Evolutionary conservation across 2,797 vertebrate genomes (phyloP).

Genomic region (Pantherophis alleghaniensis): DNA sequence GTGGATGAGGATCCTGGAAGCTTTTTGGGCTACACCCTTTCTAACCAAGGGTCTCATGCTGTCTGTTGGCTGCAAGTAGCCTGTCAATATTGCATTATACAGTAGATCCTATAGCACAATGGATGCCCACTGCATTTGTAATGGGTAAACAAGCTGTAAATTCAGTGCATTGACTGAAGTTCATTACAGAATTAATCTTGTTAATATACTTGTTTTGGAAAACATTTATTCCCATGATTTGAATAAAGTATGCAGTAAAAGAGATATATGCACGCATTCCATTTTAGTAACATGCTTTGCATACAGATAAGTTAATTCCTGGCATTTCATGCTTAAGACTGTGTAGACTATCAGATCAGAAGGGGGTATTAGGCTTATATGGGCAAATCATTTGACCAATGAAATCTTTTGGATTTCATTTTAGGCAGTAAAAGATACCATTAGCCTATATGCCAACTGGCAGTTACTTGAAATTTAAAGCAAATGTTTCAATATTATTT

Average conservation of each 20-base stretch:
- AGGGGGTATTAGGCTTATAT: neutral
- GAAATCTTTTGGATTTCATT: neutral
- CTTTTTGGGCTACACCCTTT: neutral
- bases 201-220: neutral
- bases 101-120: neutral
- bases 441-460: neutral
- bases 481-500: conserved; percentile 9
- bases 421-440: neutral
- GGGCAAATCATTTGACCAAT: neutral
- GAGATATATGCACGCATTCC: neutral
- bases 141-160: neutral
- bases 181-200: neutral
- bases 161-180: neutral
- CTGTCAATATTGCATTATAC: neutral
- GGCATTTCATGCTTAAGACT: neutral
- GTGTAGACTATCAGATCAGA: neutral
- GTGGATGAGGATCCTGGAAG: neutral
- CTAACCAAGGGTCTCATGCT: neutral
- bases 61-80: neutral
- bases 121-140: neutral
- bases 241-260: neutral
- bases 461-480: conserved; percentile 2
- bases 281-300: neutral
- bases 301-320: neutral
- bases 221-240: neutral